Conservation (phyloP, 2,113 vertebrate species). For the Albula goreensis region DNA sequence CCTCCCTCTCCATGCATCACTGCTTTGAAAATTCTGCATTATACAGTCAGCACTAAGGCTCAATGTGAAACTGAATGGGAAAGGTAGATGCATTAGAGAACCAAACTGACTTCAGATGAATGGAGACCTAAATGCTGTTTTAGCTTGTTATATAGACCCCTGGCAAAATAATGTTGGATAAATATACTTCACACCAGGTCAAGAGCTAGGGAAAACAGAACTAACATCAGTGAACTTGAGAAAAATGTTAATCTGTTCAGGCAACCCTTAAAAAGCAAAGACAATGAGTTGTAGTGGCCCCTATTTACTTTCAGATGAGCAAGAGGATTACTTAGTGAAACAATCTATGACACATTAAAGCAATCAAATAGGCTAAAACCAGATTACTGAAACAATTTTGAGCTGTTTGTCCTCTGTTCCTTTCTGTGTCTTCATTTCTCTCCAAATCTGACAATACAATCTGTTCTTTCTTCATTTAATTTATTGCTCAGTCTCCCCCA, state of each 20-base stretch:
- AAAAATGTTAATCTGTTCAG: not conserved
- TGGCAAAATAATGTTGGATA: slow-evolving; percentile 41
- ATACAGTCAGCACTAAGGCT: not conserved
- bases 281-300: not conserved
- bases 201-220: not conserved
- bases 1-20: too few relatives aligned
- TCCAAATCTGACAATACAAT: not conserved
- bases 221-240: not conserved
- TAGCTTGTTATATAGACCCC: slow-evolving; percentile 48
- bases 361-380: slow-evolving; percentile 4
- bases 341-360: not conserved
- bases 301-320: not conserved
- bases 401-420: not conserved
- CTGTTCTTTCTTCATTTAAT: not conserved
- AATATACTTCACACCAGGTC: slow-evolving; percentile 29
- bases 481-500: not conserved
- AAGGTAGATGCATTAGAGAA: slow-evolving; percentile 23
- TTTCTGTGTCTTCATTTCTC: slow-evolving; percentile 2
- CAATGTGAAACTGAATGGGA: not conserved
- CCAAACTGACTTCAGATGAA: slow-evolving; percentile 36
- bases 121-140: slow-evolving; percentile 59
- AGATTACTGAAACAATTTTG: not conserved
- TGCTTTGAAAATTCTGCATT: not conserved
- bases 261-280: not conserved
- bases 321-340: not conserved